Conservation (phyloP, 2,888 invertebrate species). For the Drosophila buzzatii region DNA sequence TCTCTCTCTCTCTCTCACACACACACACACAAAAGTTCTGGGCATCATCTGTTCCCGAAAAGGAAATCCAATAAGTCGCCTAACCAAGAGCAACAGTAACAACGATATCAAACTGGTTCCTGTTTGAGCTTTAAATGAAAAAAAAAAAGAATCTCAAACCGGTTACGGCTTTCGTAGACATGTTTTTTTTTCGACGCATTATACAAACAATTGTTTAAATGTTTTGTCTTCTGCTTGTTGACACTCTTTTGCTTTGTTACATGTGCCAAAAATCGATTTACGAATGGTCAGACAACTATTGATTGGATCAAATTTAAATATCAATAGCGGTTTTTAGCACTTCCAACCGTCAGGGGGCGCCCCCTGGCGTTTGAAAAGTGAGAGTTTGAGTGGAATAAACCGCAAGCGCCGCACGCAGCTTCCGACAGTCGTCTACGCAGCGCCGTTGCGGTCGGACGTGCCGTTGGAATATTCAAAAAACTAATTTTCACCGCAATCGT, state of each 20-base stretch:
- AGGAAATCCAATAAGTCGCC: slow-evolving; percentile 62
- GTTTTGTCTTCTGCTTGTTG: slow-evolving; percentile 28
- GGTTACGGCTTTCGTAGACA: slow-evolving; percentile 68
- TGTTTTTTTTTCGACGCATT: slow-evolving; percentile 48
- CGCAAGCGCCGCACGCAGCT: slow-evolving; percentile 41
- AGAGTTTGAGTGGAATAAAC: slow-evolving; percentile 58
- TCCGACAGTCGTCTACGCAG: slow-evolving; percentile 45
- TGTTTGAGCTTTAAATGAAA: slow-evolving; percentile 49
- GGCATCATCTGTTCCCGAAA: slow-evolving; percentile 76
- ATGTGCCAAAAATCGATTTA: slow-evolving; percentile 59
- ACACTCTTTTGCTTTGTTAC: slow-evolving; percentile 49
- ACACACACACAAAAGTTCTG: slow-evolving; percentile 51
- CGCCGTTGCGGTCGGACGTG: slow-evolving; percentile 65
- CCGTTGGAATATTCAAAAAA: slow-evolving; percentile 11
- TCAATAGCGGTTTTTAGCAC: slow-evolving; percentile 62
- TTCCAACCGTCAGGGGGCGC: slow-evolving; percentile 35
- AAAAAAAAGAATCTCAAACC: slow-evolving; percentile 49
- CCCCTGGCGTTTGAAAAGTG: slow-evolving; percentile 68
- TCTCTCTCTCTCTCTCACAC: slow-evolving; percentile 1
- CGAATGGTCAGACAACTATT: slow-evolving; percentile 10
- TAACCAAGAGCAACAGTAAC: slow-evolving; percentile 45
- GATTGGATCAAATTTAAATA: slow-evolving; percentile 54
- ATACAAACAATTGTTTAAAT: slow-evolving; percentile 45
- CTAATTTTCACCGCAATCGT: slow-evolving; percentile 2
- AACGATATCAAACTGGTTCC: slow-evolving; percentile 69